Conservation (phyloP, 2,888 invertebrate species). For the Notocelia uddmanniana region DNA sequence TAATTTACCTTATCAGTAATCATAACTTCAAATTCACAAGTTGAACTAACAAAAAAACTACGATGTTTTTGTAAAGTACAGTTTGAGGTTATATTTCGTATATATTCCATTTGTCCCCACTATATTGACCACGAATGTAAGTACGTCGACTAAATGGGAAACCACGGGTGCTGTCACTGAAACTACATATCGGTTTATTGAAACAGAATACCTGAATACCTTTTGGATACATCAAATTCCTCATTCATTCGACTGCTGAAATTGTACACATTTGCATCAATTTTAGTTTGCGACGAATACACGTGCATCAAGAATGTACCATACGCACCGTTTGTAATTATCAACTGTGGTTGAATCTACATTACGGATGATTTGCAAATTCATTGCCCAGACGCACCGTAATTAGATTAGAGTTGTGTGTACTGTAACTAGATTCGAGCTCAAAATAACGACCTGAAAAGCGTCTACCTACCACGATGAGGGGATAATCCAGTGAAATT, state of each 20-base stretch:
- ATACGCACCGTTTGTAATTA: constrained; percentile 4
- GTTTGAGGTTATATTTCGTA: too few relatives aligned
- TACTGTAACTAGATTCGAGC: constrained; percentile 27
- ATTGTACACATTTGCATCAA: neutral
- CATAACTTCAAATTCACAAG: too few relatives aligned
- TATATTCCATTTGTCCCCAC: neutral
- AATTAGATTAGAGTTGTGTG: constrained; percentile 4
- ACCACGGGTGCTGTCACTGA: neutral
- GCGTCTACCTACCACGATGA: constrained; percentile 5
- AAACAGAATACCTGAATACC: neutral
- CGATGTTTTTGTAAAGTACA: too few relatives aligned
- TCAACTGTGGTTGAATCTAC: constrained; percentile 3
- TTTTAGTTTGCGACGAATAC: neutral
- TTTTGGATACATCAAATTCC: neutral
- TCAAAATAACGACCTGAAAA: constrained; percentile 35
- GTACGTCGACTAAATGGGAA: neutral
- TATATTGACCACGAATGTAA: neutral
- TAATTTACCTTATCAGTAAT: too few relatives aligned
- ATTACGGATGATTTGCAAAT: constrained; percentile 17
- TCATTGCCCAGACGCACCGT: constrained; percentile 16
- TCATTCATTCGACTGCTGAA: neutral
- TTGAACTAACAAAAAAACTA: too few relatives aligned
- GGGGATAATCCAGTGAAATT: constrained; percentile 23
- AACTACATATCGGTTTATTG: neutral
- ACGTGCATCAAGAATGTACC: neutral